These are phyloP conservation scores for Electrophaes corylata DNA, from an alignment of 2,888 invertebrate species.

Conservation along the genomic window DNA sequence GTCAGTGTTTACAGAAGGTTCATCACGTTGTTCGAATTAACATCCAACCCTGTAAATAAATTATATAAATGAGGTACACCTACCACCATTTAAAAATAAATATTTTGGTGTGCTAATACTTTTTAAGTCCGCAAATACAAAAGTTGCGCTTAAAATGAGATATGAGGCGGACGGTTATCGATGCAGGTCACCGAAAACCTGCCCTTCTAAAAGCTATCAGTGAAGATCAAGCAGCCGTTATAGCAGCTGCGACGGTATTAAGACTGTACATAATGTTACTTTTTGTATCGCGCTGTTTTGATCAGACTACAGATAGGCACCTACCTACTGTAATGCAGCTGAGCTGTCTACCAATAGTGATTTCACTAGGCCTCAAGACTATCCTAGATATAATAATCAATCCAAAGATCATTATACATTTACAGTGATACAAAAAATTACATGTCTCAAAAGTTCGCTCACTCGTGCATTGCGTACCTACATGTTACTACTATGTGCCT, in stretches of 20 bases:
- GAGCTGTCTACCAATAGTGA: not conserved
- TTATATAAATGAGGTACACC: slow-evolving; percentile 51
- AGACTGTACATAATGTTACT: slow-evolving; percentile 9
- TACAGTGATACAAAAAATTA: slow-evolving; percentile 23
- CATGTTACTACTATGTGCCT: slow-evolving; percentile 13
- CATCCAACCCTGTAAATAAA: slow-evolving; percentile 48
- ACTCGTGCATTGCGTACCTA: slow-evolving; percentile 17
- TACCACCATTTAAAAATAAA: slow-evolving; percentile 64
- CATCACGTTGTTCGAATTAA: slow-evolving; percentile 51
- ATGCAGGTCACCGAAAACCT: slow-evolving; percentile 24
- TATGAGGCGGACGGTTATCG: slow-evolving; percentile 49
- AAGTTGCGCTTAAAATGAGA: slow-evolving; percentile 42
- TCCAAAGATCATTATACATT: not conserved
- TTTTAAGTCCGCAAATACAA: slow-evolving; percentile 58
- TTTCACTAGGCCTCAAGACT: no score
- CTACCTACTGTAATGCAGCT: not conserved
- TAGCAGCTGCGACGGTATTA: slow-evolving; percentile 4
- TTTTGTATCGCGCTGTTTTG: no score
- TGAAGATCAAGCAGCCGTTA: slow-evolving; percentile 16
- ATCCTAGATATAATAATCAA: no score
- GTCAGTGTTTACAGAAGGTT: not conserved
- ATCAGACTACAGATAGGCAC: no score
- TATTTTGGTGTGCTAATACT: slow-evolving; percentile 81
- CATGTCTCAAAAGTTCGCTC: slow-evolving; percentile 20
- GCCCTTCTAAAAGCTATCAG: slow-evolving; percentile 21